Conservation (phyloP, 2,797 vertebrate species). For the Siniperca obscura region DNA sequence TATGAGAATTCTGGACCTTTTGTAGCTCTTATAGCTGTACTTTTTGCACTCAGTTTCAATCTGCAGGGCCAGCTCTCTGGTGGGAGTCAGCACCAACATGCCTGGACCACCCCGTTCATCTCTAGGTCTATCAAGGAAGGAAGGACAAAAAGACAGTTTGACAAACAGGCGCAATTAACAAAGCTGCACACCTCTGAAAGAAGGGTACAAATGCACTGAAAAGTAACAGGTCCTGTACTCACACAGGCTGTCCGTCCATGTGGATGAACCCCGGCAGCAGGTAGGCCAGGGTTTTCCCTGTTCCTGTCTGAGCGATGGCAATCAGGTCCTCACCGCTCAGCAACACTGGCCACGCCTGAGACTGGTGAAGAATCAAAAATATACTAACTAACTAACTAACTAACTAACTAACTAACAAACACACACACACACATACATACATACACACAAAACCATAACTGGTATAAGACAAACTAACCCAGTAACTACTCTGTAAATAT, state of each 20-base stretch:
- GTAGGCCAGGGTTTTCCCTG: constrained; percentile 95
- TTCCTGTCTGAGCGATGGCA: constrained; percentile 97
- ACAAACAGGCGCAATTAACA: neutral
- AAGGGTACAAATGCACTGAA: neutral
- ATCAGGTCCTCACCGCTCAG: constrained; percentile 95
- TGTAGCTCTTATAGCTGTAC: constrained; percentile 93
- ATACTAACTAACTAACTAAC: too few species aligned
- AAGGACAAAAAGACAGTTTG: neutral
- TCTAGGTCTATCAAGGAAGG: constrained; percentile 77
- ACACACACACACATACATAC: too few species aligned
- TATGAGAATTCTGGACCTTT: constrained; percentile 83
- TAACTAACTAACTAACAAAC: too few species aligned
- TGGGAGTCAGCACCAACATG: constrained; percentile 96
- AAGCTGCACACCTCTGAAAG: neutral
- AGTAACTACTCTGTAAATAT: neutral
- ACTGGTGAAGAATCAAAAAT: constrained; percentile 78
- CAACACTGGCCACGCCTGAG: constrained; percentile 95
- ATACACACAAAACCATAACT: neutral
- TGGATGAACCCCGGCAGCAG: constrained; percentile 97
- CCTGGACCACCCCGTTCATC: constrained; percentile 89
- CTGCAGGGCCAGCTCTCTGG: constrained; percentile 95
- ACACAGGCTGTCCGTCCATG: constrained; percentile 93
- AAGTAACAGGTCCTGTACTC: constrained; percentile 69
- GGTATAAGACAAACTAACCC: neutral
- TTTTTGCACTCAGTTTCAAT: constrained; percentile 94